These are phyloP conservation scores for Megastigmus dorsalis DNA, from an alignment of 2,888 invertebrate species.

Conservation along the genomic window DNA sequence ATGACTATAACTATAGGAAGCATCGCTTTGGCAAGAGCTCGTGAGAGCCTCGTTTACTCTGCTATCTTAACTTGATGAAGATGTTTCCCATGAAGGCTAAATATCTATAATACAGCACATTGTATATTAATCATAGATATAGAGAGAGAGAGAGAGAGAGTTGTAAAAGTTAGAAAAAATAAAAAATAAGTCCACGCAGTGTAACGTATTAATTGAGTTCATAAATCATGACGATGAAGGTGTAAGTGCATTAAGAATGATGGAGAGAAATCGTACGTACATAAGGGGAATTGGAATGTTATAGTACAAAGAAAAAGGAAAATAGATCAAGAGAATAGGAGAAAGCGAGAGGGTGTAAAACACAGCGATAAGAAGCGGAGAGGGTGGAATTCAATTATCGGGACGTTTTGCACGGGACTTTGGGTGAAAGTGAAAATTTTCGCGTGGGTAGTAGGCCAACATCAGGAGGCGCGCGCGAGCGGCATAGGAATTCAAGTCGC, in stretches of 20 bases:
- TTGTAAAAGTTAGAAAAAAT: too few species aligned
- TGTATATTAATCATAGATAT: too few species aligned
- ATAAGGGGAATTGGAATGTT: constrained; percentile 25
- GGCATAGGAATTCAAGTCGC: background rate
- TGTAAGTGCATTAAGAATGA: background rate
- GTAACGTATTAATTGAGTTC: background rate
- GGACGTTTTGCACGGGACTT: constrained; percentile 27
- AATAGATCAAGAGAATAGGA: background rate
- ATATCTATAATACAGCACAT: too few species aligned
- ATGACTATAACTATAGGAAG: too few species aligned
- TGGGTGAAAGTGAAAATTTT: constrained; percentile 47
- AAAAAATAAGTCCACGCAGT: too few species aligned
- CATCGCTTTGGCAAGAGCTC: too few species aligned
- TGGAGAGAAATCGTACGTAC: background rate
- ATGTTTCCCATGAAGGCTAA: too few species aligned
- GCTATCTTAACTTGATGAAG: too few species aligned
- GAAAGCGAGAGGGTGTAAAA: constrained; percentile 31
- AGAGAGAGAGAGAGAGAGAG: too few species aligned
- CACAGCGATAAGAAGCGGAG: constrained; percentile 39
- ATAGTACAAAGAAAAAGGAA: background rate
- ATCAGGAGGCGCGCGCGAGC: too few species aligned
- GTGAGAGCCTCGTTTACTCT: too few species aligned
- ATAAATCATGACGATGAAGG: background rate
- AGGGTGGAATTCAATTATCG: constrained; percentile 47
- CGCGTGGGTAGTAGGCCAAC: background rate